These are phyloP conservation scores for Diloba caeruleocephala DNA, from an alignment of 2,888 invertebrate species.

Conservation along the genomic window DNA sequence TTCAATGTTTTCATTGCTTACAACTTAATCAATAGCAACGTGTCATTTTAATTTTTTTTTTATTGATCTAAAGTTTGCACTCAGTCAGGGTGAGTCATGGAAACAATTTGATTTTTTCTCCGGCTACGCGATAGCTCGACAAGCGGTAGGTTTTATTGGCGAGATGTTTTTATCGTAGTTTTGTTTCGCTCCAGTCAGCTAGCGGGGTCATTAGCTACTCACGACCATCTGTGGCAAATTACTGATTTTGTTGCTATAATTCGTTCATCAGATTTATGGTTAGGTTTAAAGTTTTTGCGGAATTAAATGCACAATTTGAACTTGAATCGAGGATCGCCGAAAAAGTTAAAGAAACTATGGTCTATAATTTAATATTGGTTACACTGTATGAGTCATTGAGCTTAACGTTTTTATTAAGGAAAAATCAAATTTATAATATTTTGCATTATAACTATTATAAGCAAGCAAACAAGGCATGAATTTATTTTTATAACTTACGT, in stretches of 20 bases:
- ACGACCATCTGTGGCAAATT: slow-evolving; percentile 55
- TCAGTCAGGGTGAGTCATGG: slow-evolving; percentile 62
- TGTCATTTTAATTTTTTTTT: slow-evolving; percentile 51
- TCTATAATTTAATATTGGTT: slow-evolving; percentile 28
- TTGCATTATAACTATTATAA: too few species aligned
- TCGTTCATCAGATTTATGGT: slow-evolving; percentile 50
- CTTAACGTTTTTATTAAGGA: not conserved
- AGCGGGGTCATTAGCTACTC: slow-evolving; percentile 61
- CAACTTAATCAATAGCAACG: slow-evolving; percentile 36
- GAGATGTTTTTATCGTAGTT: slow-evolving; percentile 65
- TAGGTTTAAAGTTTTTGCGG: slow-evolving; percentile 41
- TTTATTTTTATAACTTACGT: slow-evolving; percentile 6
- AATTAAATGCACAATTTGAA: slow-evolving; percentile 33
- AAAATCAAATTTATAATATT: too few species aligned
- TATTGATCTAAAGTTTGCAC: slow-evolving; percentile 51
- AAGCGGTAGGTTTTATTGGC: slow-evolving; percentile 53
- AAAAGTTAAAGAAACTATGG: slow-evolving; percentile 7
- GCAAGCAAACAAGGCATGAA: not conserved
- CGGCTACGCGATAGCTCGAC: slow-evolving; percentile 33
- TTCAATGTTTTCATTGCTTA: slow-evolving; percentile 39
- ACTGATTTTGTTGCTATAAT: slow-evolving; percentile 49
- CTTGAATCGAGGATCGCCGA: slow-evolving; percentile 27
- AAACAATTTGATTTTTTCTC: slow-evolving; percentile 57
- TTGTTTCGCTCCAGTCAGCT: slow-evolving; percentile 67
- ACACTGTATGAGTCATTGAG: slow-evolving; percentile 14